Evolutionary conservation across 53 echinoderm and acorn worm species (phyloP), one percentile per base, ranked within the genome.

Genomic region (Holothuria scabra): DNA sequence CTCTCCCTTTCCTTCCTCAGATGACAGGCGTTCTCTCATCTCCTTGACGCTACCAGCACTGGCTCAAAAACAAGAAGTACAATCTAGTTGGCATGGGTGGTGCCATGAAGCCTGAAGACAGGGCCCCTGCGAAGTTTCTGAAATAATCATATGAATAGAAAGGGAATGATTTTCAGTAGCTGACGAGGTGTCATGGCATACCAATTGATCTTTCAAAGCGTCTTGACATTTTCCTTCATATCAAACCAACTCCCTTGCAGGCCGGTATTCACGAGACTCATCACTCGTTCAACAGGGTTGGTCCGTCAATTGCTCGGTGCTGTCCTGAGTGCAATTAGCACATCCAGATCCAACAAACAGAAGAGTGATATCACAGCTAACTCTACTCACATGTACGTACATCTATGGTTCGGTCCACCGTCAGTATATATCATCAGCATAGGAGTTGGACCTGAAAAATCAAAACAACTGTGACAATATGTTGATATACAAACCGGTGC

Each of bases 271-370:
- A 82, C 61, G 19, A 62, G 33, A 25, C 62, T 62, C 83, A 82
- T 82, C 6, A 82, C 41, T 65, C 83, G 65, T 32, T 82, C 83
- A 31, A 64, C 65, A 14, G 83, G 63, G 34, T 82, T 82, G 31
- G 61, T 38, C 83, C 83, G 65, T 33, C 37, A 82, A 38, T 65
- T 60, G 41, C 65, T 60, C 7, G 83, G 83, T 12, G 83, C 62
- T 28, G 83, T 82, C n/a, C 37, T 29, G 4, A 82, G n/a, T 26
- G 60, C 58, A 21, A 59, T 33, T 60, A 81, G 33, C 7, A 24
- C 33, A 60, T 82, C 83, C 65, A 82, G 37, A 56, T 80, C 80
- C 56, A 56, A 18, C 22, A 59, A 13, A 31, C 28, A 65, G 31
- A 82, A 82, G 12, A 62, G 31, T 28, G 83, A 31, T 32, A 82